Evolutionary conservation across 2,113 vertebrate genomes (phyloP).

Genomic region (Triplophysa siluroides): DNA sequence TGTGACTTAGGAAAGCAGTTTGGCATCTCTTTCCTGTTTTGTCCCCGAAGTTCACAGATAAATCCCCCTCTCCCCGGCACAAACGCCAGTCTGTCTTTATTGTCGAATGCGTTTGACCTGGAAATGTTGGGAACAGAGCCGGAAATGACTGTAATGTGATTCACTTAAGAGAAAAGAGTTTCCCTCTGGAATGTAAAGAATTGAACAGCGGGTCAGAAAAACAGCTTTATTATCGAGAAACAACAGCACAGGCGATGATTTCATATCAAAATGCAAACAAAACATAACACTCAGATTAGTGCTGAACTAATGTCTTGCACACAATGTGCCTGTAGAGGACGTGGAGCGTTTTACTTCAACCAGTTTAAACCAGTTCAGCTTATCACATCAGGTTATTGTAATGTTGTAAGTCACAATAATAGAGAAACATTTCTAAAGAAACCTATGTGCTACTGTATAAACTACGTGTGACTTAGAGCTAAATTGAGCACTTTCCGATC

Average conservation of each 20-base stretch:
- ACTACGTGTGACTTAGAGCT: too few species aligned
- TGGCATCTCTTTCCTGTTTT: slow-evolving; percentile 39
- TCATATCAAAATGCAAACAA: slow-evolving; percentile 34
- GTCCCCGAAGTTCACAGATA: background rate
- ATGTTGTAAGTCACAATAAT: too few species aligned
- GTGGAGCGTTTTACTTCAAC: background rate
- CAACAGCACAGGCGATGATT: slow-evolving; percentile 14
- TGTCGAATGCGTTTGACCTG: slow-evolving; percentile 42
- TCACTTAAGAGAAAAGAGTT: background rate
- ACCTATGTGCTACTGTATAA: too few species aligned
- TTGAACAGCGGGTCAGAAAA: slow-evolving; percentile 34
- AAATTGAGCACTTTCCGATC: too few species aligned
- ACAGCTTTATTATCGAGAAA: slow-evolving; percentile 26
- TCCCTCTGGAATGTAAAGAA: slow-evolving; percentile 14
- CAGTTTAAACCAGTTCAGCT: slow-evolving; percentile 19
- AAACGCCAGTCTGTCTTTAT: background rate
- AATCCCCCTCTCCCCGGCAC: background rate
- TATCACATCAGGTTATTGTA: too few species aligned
- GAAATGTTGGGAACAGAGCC: slow-evolving; percentile 22
- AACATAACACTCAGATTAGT: background rate
- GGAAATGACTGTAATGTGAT: slow-evolving; percentile 15
- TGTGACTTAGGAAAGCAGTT: background rate
- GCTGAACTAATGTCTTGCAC: background rate
- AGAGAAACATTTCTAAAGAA: background rate
- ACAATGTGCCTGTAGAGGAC: background rate